Evolutionary conservation across 1,140 invertebrate genomes (phyloP), one percentile per base, ranked within the genome.

Genomic region (Harlomillsia oculata): DNA sequence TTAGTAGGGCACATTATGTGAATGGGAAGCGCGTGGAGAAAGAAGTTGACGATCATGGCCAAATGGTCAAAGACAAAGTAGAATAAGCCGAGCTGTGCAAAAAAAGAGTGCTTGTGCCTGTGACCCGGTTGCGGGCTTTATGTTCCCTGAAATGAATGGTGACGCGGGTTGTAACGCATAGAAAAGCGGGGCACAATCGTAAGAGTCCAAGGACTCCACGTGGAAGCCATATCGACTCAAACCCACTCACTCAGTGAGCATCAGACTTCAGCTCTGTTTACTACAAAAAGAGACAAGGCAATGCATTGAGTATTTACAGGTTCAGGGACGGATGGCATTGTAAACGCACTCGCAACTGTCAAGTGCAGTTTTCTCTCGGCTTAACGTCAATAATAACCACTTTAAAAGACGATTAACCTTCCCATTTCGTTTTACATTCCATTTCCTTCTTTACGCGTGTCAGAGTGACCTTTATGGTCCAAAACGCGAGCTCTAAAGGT

Each of bases 171-270:
- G 14, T 11, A 53, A 32, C 39, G 53, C n/a, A n/a, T n/a, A n/a
- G n/a, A n/a, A 54, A 54, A 54, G 53, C 53, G 46, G 53, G 53
- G 41, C 53, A 46, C 43, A 54, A 46, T 54, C 29, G 53, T 44
- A 56, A 50, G 49, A 56, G 44, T 56, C 54, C 58, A 60, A 60
- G 58, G 58, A 60, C 58, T 60, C 58, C 58, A 60, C 58, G 58
- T 60, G 58, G 55, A 55, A 39, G 25, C 34, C 48, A 34, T 60
- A 60, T 55, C 58, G 52, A 55, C 52, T 44, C 34, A 49, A 52
- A 39, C 32, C 26, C 45, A 45, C 16, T 21, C 45, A 48, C 21
- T 16, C 45, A 48, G 29, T 28, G 32, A 34, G n/a, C 8, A 34
- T n/a, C 8, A n/a, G n/a, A n/a, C 21, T 45, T 26, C 18, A 16